phyloP scores from a whole-genome alignment of 2,888 invertebrate genomes.

The Coleophora flavipennella region DNA sequence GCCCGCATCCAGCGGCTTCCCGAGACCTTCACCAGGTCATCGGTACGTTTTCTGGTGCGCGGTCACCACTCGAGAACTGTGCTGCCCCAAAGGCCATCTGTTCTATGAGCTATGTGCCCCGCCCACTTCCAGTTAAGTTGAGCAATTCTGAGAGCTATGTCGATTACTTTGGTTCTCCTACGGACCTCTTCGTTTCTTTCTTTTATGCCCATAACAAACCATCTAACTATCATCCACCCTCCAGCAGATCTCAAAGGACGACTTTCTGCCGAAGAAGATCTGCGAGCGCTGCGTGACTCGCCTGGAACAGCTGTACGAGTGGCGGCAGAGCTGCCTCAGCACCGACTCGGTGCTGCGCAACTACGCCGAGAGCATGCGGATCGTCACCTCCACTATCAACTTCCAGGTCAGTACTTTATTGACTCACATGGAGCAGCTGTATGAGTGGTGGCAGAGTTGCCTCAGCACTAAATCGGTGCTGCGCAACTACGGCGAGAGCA shows the following conservation, averaged over 20 bases:
- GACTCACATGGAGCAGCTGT: slow-evolving; percentile 73
- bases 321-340: slow-evolving; percentile 76
- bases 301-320: slow-evolving; percentile 79
- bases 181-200: too few relatives aligned
- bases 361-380: slow-evolving; percentile 79
- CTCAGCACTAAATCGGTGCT: slow-evolving; percentile 77
- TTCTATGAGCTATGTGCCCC: too few relatives aligned
- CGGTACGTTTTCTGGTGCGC: too few relatives aligned
- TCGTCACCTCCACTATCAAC: slow-evolving; percentile 77
- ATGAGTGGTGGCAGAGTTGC: slow-evolving; percentile 78
- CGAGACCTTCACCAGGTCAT: too few relatives aligned
- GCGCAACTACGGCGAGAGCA: slow-evolving; percentile 78
- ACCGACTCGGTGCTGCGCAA: slow-evolving; percentile 78
- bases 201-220: too few relatives aligned
- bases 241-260: slow-evolving; percentile 80
- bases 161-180: too few relatives aligned
- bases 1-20: too few relatives aligned
- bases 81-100: too few relatives aligned
- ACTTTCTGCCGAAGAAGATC: slow-evolving; percentile 80
- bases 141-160: too few relatives aligned
- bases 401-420: slow-evolving; percentile 67
- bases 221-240: slow-evolving; percentile 10
- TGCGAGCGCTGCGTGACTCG: slow-evolving; percentile 78
- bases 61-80: too few relatives aligned
- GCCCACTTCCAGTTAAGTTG: too few relatives aligned